A percentile compares a stretch with the other conserved stretches of the same genome.
phyloP scores from a whole-genome alignment of 2,113 vertebrate species.

The Grammomys dolichurus region DNA sequence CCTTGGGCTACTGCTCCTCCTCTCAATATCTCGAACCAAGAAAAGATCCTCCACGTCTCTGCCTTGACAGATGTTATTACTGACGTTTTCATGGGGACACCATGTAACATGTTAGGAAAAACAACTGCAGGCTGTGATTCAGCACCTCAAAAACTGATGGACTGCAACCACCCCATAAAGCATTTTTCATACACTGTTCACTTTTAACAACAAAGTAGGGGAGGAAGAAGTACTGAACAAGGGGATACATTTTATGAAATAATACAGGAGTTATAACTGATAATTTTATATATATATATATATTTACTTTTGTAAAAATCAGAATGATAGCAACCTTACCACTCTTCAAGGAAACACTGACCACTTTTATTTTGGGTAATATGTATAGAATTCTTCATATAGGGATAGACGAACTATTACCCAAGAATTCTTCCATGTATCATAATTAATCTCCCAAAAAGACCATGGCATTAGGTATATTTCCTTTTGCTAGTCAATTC shows the following conservation, averaged over 20 bases:
- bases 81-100: background rate
- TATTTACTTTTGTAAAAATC: background rate
- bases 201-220: background rate
- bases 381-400: background rate
- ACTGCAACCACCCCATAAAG: background rate
- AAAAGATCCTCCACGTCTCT: background rate
- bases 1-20: background rate
- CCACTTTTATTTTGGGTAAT: slow-evolving; percentile 12
- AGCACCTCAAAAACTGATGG: slow-evolving; percentile 40
- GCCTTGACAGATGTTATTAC: background rate
- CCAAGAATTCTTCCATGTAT: background rate
- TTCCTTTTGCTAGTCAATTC: slow-evolving; percentile 42
- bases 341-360: background rate
- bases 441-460: slow-evolving; percentile 16
- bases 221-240: background rate
- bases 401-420: background rate
- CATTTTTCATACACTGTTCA: background rate
- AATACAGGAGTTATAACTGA: background rate
- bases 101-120: slow-evolving; percentile 32
- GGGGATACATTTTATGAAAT: background rate
- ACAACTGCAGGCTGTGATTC: slow-evolving; percentile 13
- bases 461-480: background rate
- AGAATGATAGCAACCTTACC: background rate
- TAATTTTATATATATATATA: too few relatives aligned
- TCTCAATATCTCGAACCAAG: background rate